Conservation (phyloP, 2,113 vertebrate species). For the Dipodomys stephensi region DNA sequence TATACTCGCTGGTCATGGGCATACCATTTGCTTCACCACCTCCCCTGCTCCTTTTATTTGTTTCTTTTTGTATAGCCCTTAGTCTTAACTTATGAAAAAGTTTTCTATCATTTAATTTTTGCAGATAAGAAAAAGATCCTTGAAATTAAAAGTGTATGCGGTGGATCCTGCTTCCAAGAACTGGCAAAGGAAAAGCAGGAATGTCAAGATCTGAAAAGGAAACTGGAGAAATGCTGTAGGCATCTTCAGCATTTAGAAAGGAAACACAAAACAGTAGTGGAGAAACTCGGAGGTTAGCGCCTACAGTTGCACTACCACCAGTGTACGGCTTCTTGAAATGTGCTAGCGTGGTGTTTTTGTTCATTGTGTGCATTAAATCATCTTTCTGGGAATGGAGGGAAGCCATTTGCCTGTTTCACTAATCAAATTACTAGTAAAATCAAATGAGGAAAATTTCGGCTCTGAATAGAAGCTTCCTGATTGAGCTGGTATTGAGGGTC, state of each 20-base stretch:
- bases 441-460: not conserved
- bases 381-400: not conserved
- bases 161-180: conserved; percentile 84
- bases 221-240: conserved; percentile 89
- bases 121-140: conserved; percentile 79
- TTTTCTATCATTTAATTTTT: conserved; percentile 74
- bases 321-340: not conserved
- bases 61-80: not conserved
- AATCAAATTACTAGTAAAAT: not conserved
- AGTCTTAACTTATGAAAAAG: conserved; percentile 49
- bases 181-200: conserved; percentile 88
- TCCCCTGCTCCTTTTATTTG: no score
- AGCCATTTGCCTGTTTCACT: conserved; percentile 41
- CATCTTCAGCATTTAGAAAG: conserved; percentile 91
- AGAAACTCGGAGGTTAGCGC: conserved; percentile 88
- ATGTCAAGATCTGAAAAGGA: conserved; percentile 90
- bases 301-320: not conserved
- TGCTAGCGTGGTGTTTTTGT: not conserved
- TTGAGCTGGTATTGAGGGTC: not conserved
- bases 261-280: conserved; percentile 87
- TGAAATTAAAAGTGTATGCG: conserved; percentile 80
- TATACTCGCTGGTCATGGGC: not conserved
- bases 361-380: not conserved
- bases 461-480: conserved; percentile 21
- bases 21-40: not conserved